These are phyloP conservation scores for Sigmodon hispidus DNA, from an alignment of 2,113 vertebrate genomes.

Conservation along the genomic window DNA sequence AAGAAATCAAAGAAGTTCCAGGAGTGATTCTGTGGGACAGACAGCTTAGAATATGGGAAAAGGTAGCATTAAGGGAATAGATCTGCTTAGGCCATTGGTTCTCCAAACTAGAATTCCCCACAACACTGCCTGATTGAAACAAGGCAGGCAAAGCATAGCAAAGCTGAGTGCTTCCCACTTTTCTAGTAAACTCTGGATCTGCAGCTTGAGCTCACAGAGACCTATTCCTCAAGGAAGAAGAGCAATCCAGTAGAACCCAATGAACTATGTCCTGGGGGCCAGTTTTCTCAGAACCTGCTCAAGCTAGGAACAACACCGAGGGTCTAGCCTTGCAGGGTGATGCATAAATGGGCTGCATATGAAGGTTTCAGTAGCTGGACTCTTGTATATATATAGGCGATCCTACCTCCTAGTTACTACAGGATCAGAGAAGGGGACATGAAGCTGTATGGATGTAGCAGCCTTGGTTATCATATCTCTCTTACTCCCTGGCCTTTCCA, in stretches of 20 bases:
- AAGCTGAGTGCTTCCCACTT: background rate
- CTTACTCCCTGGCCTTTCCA: background rate
- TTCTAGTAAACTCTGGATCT: background rate
- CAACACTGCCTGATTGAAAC: background rate
- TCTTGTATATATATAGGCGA: background rate
- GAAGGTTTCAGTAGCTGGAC: background rate
- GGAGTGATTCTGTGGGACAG: background rate
- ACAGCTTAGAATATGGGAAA: constrained; percentile 14
- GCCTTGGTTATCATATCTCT: constrained; percentile 17
- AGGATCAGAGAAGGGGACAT: background rate
- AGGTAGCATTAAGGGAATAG: background rate
- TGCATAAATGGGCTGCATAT: background rate
- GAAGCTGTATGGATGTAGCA: background rate
- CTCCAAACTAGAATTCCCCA: background rate
- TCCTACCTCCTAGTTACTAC: background rate
- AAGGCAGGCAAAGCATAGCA: background rate
- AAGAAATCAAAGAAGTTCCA: background rate
- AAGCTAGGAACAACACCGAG: background rate
- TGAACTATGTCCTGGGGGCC: background rate
- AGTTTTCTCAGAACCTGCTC: constrained; percentile 10
- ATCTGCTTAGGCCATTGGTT: background rate
- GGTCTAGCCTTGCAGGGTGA: background rate
- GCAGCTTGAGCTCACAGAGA: background rate
- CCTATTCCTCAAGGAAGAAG: background rate
- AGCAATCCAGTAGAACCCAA: background rate